Conservation (phyloP, 2,888 invertebrate species). For the Helicoverpa assulta region DNA sequence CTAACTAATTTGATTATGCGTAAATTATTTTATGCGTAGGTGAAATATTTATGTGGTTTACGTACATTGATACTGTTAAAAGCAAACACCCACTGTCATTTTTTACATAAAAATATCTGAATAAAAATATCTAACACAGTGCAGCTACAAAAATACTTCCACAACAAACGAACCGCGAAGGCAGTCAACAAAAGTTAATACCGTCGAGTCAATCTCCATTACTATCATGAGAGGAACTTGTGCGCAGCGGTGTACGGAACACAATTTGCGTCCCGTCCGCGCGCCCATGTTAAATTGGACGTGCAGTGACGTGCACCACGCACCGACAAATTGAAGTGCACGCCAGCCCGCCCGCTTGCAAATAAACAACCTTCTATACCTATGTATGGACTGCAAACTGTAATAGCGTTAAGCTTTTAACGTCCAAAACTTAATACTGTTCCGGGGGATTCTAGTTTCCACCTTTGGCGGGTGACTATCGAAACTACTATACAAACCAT, state of each 20-base stretch:
- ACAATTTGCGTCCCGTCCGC: slow-evolving; percentile 41
- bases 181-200: slow-evolving; percentile 21
- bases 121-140: no score
- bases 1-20: not conserved
- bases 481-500: not conserved
- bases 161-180: not conserved
- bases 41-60: not conserved
- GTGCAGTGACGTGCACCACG: slow-evolving; percentile 35
- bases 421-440: slow-evolving; percentile 6
- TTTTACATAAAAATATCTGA: no score
- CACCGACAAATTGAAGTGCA: slow-evolving; percentile 58
- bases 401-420: slow-evolving; percentile 19
- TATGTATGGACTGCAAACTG: not conserved
- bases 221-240: slow-evolving; percentile 28
- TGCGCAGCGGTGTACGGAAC: slow-evolving; percentile 15
- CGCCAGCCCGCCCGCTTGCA: slow-evolving; percentile 1
- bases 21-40: not conserved
- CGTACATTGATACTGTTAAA: no score
- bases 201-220: slow-evolving; percentile 23
- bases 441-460: not conserved
- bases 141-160: not conserved
- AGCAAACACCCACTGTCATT: not conserved
- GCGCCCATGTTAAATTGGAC: slow-evolving; percentile 53
- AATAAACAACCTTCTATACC: slow-evolving; percentile 24
- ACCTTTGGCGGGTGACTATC: not conserved